Evolutionary conservation across 2,888 invertebrate species (phyloP).

Genomic region (Xestia c-nigrum): DNA sequence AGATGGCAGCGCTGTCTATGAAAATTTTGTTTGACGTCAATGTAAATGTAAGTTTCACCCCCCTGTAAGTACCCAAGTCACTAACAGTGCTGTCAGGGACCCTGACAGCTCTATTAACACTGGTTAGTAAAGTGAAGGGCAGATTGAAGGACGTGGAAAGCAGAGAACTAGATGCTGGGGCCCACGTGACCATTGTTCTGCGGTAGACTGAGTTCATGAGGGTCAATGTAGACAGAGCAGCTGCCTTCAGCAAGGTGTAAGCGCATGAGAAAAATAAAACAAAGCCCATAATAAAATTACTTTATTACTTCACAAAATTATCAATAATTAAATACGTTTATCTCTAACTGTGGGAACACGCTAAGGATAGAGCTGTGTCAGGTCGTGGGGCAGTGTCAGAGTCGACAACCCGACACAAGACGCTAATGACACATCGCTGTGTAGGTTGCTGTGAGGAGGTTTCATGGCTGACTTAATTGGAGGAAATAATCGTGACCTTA

Average conservation of each 20-base stretch:
- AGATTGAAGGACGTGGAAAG: not conserved
- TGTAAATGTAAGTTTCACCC: no score
- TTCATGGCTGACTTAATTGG: conserved; percentile 49
- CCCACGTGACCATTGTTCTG: not conserved
- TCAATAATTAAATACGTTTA: conserved; percentile 43
- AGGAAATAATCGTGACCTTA: not conserved
- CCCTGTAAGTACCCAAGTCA: no score
- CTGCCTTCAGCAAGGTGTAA: not conserved
- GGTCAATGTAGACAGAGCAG: not conserved
- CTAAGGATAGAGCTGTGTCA: conserved; percentile 45
- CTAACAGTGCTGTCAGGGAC: no score
- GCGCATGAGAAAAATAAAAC: conserved; percentile 33
- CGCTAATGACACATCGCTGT: conserved; percentile 17
- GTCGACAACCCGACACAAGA: conserved; percentile 51
- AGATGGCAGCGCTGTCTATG: no score
- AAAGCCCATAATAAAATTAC: conserved; percentile 29
- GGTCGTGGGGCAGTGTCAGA: conserved; percentile 54
- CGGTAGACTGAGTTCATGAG: not conserved
- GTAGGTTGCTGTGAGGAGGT: not conserved
- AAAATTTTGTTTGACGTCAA: no score
- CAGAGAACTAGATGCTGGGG: not conserved
- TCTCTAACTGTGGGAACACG: conserved; percentile 62
- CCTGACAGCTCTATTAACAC: no score
- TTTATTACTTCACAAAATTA: conserved; percentile 52
- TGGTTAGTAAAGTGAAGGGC: no score